phyloP scores from a whole-genome alignment of 2,113 vertebrate genomes.

The Pterophyllum scalare region DNA sequence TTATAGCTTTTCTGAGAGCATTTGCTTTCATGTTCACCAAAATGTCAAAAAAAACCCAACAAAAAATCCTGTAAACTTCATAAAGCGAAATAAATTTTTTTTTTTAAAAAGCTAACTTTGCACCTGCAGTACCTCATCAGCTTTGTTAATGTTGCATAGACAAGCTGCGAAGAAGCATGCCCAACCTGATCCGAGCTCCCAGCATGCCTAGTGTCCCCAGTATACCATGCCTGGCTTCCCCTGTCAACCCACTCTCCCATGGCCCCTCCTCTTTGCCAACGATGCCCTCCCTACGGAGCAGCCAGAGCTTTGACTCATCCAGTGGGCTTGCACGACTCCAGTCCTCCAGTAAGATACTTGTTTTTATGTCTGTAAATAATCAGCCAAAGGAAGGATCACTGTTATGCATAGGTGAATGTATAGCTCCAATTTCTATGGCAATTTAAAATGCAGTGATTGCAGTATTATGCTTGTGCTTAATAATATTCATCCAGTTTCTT shows the following conservation, averaged over 20 bases:
- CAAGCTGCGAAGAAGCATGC: constrained; percentile 97
- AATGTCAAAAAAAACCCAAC: neutral
- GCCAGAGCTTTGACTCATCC: constrained; percentile 97
- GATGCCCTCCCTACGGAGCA: constrained; percentile 88
- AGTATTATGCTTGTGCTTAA: neutral
- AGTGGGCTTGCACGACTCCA: constrained; percentile 90
- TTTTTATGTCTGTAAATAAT: constrained; percentile 19
- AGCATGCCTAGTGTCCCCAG: constrained; percentile 94
- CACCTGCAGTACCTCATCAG: neutral
- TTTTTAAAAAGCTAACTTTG: neutral
- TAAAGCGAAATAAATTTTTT: no score
- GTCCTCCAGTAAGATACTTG: constrained; percentile 88
- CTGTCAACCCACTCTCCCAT: constrained; percentile 71
- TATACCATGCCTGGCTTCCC: constrained; percentile 83
- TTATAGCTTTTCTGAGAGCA: neutral
- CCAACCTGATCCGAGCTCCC: constrained; percentile 87
- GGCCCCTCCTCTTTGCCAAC: constrained; percentile 85
- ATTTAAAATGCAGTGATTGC: no score
- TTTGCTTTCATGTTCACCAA: neutral
- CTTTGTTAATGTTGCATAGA: constrained; percentile 79
- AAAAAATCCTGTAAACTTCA: neutral
- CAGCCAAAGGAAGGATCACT: neutral
- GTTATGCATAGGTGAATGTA: constrained; percentile 1
- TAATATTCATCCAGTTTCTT: neutral
- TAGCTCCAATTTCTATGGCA: neutral